Base-by-base conservation (phyloP, 2,888 invertebrate genomes). In the Ornithoptera priamus region DNA sequence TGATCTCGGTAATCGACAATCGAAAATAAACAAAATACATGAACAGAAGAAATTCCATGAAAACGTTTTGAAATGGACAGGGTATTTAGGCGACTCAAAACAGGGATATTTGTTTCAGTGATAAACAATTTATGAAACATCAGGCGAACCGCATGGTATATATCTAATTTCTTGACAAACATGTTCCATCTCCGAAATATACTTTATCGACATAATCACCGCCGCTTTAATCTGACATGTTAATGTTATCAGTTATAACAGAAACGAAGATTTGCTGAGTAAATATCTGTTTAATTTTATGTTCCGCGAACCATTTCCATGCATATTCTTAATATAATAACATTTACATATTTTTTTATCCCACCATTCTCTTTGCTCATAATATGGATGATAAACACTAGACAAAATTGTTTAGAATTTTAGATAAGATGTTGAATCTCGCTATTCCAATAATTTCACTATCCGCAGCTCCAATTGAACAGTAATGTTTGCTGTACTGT, bases 21-120 rank as follows among this genome's bases (percentile, higher is more conserved):
- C 80, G 78, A 88, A 90, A 91, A 90, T 90, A 92, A 91, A 92
- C 91, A 88, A 77, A 75, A 74, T 74, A 75, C 80, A 77, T 78
- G 74, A 80, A 77, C 79, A 79, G 80, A 80, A 83, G 79, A 82
- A 78, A 81, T 89, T 88, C 85, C 85, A 80, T 87, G 88, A 88
- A 85, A 78, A 81, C 73, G 76, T 83, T 80, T 81, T 79, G 81
- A 80, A 81, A 80, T 85, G 78, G 77, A 76, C 74, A 74, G 68
- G 73, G 72, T 75, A 71, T 71, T 71, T 72, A 67, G 61, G 70
- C 65, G 72, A 73, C 71, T 70, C 65, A 61, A 72, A 72, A 73
- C 74, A 70, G 53, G 30, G 15, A 50, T 46, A 60, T 63, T 56
- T 30, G 68, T 71, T 72, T 65, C 72, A 70, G 62, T 58, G 62